A percentile compares a stretch with the other conserved stretches of the same genome.
Conservation (phyloP, 2,113 vertebrate species). For the Morone chrysops region DNA sequence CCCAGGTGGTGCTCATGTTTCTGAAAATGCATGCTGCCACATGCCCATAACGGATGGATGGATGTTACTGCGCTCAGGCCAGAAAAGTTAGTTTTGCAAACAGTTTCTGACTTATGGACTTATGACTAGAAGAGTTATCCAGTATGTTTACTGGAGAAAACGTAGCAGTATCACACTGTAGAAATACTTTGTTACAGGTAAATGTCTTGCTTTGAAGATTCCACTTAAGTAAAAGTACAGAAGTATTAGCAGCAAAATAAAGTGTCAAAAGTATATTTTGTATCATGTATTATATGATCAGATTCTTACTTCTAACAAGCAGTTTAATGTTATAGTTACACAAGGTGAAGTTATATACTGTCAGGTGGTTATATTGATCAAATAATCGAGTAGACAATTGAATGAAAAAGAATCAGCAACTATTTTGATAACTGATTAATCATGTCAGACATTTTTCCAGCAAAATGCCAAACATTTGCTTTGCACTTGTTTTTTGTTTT, state of each 20-base stretch:
- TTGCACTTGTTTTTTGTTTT: not conserved
- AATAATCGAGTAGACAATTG: not conserved
- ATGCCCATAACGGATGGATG: conserved; percentile 31
- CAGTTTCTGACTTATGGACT: not conserved
- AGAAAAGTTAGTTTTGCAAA: conserved; percentile 47
- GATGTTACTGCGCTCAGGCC: conserved; percentile 5
- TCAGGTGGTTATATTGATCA: not conserved
- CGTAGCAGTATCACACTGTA: too few relatives aligned
- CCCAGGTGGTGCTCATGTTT: conserved; percentile 62
- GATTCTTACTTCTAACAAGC: not conserved
- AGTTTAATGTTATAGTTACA: not conserved
- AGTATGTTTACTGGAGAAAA: not conserved
- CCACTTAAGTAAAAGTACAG: not conserved
- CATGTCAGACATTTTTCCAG: not conserved
- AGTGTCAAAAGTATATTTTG: not conserved
- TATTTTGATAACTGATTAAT: not conserved
- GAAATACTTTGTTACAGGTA: not conserved
- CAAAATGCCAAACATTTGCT: not conserved
- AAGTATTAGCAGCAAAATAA: too few relatives aligned
- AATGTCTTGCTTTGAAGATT: not conserved
- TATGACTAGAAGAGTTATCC: not conserved
- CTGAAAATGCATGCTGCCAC: conserved; percentile 62
- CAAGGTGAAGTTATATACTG: not conserved
- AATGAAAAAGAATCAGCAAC: not conserved
- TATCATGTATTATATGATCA: not conserved